These are phyloP conservation scores for Tachuris rubrigastra DNA, from an alignment of 2,113 vertebrate species.

Conservation along the genomic window DNA sequence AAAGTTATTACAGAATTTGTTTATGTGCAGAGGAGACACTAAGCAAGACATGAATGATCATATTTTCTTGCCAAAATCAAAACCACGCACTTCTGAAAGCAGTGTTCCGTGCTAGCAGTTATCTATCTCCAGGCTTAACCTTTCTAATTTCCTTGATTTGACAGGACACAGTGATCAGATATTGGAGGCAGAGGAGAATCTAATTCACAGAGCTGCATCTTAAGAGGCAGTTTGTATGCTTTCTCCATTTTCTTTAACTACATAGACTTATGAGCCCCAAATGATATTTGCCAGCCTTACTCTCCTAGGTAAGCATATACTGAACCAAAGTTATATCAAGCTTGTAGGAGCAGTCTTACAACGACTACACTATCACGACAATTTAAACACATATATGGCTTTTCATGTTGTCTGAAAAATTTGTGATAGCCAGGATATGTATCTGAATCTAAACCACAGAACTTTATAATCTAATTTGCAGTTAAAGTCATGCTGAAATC, in stretches of 20 bases:
- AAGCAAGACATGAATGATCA: background rate
- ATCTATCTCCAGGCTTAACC: background rate
- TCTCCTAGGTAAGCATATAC: background rate
- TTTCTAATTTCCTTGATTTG: background rate
- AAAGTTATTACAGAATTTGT: background rate
- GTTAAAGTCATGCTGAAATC: background rate
- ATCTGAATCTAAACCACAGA: background rate
- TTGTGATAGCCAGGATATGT: background rate
- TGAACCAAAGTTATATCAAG: background rate
- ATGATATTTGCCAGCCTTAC: background rate
- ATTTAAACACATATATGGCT: background rate
- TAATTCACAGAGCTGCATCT: background rate
- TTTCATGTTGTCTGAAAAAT: background rate
- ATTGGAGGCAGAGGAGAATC: background rate
- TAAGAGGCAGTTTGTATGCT: background rate
- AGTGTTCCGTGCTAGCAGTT: background rate
- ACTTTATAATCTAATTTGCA: background rate
- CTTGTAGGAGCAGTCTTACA: background rate
- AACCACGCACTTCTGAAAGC: background rate
- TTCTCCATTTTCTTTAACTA: background rate
- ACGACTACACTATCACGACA: accelerated
- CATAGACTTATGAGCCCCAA: background rate
- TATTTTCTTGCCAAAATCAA: background rate
- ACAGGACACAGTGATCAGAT: background rate
- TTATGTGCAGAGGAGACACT: background rate